Percentiles rank a stretch among this genome's conserved stretches.
phyloP scores from a whole-genome alignment of 2,797 vertebrate genomes.

The Ctenopoma kingsleyae region DNA sequence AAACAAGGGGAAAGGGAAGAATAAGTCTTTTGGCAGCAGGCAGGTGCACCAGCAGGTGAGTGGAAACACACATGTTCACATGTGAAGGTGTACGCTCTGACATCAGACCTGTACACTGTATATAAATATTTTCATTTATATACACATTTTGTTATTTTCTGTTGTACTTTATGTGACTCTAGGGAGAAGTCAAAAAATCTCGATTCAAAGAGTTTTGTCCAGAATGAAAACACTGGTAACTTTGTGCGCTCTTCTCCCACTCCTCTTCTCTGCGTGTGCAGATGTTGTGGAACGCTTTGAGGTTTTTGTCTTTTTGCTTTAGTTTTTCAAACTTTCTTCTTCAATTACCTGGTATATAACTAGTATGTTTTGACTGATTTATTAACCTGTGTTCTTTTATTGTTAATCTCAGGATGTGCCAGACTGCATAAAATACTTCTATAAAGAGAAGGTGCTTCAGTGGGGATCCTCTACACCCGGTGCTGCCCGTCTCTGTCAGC shows the following conservation, averaged over 20 bases:
- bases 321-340: neutral
- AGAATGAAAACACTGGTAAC: conserved; percentile 48
- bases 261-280: conserved; percentile 52
- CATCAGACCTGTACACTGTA: neutral
- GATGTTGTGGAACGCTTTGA: conserved; percentile 75
- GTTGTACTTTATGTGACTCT: neutral
- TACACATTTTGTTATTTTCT: neutral
- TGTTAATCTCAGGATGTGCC: conserved; percentile 56
- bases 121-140: neutral
- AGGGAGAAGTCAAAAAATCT: neutral
- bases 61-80: conserved; percentile 35
- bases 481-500: conserved; percentile 76
- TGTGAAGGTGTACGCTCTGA: neutral
- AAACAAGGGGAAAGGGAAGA: conserved; percentile 43
- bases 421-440: conserved; percentile 80
- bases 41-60: conserved; percentile 54
- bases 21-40: conserved; percentile 25
- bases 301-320: conserved; percentile 45
- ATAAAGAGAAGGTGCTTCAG: conserved; percentile 74
- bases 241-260: conserved; percentile 40
- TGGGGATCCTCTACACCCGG: conserved; percentile 62
- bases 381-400: neutral
- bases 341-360: no score
- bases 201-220: neutral
- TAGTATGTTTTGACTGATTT: conserved; percentile 1